Percentiles rank a stretch among this genome's conserved stretches.
These are phyloP conservation scores for Rhynchotus rufescens DNA, from an alignment of 2,797 vertebrate species.

Conservation along the genomic window DNA sequence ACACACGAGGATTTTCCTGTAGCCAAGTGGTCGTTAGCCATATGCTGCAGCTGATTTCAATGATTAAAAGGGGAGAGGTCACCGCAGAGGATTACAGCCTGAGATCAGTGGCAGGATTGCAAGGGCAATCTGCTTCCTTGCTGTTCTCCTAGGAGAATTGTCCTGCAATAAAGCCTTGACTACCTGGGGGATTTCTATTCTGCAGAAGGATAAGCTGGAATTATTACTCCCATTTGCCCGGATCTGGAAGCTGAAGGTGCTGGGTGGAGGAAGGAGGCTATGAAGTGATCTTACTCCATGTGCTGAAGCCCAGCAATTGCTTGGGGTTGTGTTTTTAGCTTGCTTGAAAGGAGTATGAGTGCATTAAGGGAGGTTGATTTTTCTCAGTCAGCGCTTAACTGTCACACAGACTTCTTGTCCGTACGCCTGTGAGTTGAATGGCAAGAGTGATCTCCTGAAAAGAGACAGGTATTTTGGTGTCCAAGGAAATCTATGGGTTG, in stretches of 20 bases:
- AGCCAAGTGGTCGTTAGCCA: constrained; percentile 22
- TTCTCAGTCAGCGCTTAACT: background rate
- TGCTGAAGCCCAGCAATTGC: background rate
- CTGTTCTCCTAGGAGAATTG: background rate
- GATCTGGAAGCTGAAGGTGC: background rate
- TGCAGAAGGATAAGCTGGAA: background rate
- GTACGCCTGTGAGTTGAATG: background rate
- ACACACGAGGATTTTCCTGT: background rate
- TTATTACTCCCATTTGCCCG: background rate
- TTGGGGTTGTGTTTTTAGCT: background rate
- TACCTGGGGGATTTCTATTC: background rate
- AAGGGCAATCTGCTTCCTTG: constrained; percentile 40
- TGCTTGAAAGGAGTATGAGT: accelerated
- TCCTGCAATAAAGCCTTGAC: background rate
- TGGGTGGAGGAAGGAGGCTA: background rate
- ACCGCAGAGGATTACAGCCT: constrained; percentile 31
- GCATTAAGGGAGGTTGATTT: background rate
- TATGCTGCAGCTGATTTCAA: background rate
- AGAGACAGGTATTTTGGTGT: accelerated
- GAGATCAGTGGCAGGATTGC: constrained; percentile 30
- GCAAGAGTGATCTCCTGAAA: background rate
- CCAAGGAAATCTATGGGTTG: background rate
- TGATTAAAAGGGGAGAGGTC: background rate
- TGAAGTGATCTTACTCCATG: background rate
- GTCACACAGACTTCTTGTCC: background rate